These are phyloP conservation scores for Oostethus manadensis DNA, from an alignment of 2,113 vertebrate genomes.

Conservation along the genomic window DNA sequence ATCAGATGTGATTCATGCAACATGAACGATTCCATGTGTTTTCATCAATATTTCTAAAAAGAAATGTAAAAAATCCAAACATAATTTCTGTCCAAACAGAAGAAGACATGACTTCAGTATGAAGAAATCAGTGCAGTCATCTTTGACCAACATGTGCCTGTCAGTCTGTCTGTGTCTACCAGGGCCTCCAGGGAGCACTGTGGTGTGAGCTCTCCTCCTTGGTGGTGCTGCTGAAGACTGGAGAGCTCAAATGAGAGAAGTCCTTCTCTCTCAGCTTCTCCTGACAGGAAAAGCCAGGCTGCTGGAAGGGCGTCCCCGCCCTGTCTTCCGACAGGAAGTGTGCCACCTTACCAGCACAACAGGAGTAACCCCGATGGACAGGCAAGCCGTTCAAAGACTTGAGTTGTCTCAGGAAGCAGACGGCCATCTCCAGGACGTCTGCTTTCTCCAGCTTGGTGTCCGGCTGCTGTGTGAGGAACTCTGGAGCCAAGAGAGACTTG, in stretches of 20 bases:
- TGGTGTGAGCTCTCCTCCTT: constrained; percentile 46
- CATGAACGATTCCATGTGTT: background rate
- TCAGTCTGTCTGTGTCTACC: constrained; percentile 39
- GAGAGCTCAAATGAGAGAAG: constrained; percentile 21
- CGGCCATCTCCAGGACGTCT: constrained; percentile 53
- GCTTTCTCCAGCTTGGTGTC: constrained; percentile 28
- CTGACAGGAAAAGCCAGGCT: constrained; percentile 23
- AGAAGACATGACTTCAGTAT: constrained; percentile 13
- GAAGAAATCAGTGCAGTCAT: constrained; percentile 15
- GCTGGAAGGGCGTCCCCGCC: constrained; percentile 28
- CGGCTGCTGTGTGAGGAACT: constrained; percentile 7
- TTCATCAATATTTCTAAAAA: constrained; percentile 1
- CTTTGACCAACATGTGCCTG: constrained; percentile 29
- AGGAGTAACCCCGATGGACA: no score
- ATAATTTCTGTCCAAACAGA: background rate
- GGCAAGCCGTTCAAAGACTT: no score
- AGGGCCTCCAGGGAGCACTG: constrained; percentile 59
- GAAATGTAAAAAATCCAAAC: background rate
- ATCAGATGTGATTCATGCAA: constrained; percentile 1
- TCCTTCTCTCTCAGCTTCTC: constrained; percentile 25
- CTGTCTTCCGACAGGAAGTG: background rate
- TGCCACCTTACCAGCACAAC: constrained; percentile 23
- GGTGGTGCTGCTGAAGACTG: constrained; percentile 27
- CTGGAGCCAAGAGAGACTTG: constrained; percentile 19
- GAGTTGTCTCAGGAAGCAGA: constrained; percentile 30